Evolutionary conservation across 2,113 vertebrate species (phyloP), one percentile per base, ranked within the genome.

Genomic region (Platysternon megacephalum): DNA sequence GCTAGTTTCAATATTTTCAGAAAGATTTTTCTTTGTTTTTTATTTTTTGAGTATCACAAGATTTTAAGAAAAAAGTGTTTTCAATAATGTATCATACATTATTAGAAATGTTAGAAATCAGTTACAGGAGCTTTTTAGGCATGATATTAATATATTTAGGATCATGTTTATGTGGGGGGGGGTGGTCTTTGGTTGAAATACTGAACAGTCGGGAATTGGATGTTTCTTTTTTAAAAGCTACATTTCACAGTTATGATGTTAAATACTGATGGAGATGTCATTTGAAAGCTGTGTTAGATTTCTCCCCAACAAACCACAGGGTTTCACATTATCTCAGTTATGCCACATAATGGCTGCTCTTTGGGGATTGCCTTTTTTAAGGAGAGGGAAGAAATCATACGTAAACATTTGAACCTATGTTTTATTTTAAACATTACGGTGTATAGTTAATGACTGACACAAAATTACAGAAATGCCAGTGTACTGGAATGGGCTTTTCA

Each of bases 1-100:
- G 48, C 3, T 82, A 88, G 55, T 78, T 91, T 44, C 49, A 90
- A 84, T 68, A 86, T 46, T 86, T 92, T 90, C 74, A 86, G 81
- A 49, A 86, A 49, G 48, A 55, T 88, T 92, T 68, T 90, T 88
- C 21, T 68, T 26, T 72, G 65, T 78, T 16, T 88, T 89, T 28
- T 12, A 32, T 49, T 92, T 82, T 80, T 58, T 28, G 24, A 55
- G 10, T 58, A 24, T 58, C 56, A 58, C 56, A 58, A 58, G 56
- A 28, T 58, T 58, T 58, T 58, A 58, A 58, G 11, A 56, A 28
- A 56, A 11, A 28, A 21, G 11, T 19, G 14, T 68, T 35, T 32
- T 93, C 49, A 90, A 0, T 90, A 61, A 52, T 52, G 9, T 7
- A 44, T 21, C 28, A 80, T 5, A 46, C 78, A 49, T 49, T 49